phyloP scores from a whole-genome alignment of 2,797 vertebrate species.

The Cuniculus paca region DNA sequence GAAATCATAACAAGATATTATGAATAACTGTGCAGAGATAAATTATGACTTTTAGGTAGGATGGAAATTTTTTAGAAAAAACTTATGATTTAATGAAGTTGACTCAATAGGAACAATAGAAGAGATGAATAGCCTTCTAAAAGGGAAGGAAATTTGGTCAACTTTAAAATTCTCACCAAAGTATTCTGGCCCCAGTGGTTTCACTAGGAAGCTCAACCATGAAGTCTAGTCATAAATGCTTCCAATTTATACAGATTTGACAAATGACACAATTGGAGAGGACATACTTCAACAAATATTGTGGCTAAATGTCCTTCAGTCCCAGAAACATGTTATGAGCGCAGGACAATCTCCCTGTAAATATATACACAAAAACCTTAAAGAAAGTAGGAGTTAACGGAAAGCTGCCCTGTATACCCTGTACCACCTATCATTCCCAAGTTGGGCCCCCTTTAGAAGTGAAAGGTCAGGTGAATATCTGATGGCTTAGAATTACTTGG shows the following conservation, averaged over 20 bases:
- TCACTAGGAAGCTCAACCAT: background rate
- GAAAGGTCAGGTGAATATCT: background rate
- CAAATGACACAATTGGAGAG: background rate
- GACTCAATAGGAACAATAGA: background rate
- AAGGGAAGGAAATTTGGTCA: background rate
- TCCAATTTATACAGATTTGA: background rate
- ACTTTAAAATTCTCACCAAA: background rate
- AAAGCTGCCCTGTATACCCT: background rate
- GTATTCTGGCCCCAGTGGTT: background rate
- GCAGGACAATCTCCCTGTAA: background rate
- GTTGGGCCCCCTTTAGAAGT: background rate
- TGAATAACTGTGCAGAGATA: background rate
- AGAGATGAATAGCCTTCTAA: background rate
- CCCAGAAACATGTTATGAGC: background rate
- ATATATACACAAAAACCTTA: background rate
- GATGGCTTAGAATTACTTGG: background rate
- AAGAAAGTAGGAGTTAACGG: background rate
- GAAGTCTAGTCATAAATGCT: background rate
- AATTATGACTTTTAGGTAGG: background rate
- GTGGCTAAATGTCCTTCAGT: background rate
- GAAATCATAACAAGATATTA: background rate
- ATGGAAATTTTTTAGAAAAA: background rate
- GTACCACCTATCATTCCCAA: background rate
- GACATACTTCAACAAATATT: background rate
- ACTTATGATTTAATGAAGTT: background rate